Base-by-base conservation (phyloP, 2,888 invertebrate genomes). In the Drosophila phalerata region DNA sequence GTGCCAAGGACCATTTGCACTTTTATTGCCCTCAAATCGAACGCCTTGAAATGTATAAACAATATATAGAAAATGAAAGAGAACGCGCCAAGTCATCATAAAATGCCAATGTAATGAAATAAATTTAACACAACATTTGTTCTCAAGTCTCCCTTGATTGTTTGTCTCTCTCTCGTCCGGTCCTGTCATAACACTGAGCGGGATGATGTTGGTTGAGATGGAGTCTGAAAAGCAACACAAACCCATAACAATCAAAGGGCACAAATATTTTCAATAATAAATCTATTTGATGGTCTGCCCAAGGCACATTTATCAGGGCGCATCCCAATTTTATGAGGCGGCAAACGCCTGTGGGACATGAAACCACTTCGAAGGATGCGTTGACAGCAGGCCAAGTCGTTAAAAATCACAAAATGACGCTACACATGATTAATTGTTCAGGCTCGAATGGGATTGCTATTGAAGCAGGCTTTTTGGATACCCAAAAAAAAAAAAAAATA, bases 191-290 rank as follows among this genome's bases (percentile, higher is more conserved):
- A 88, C 75, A 81, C 17, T 22, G 19, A 38, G 28, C 28, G 28
- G 28, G 28, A 28, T 28, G 28, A 28, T 6, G 6, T 8, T 28
- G 28, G 28, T 28, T 28, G 28, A 28, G 45, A 17, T 48, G 47
- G 17, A 51, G 57, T 40, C 38, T 13, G 40, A 19, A 38, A 30
- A 53, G 42, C 49, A 43, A 22, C 43, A 32, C 42, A 28, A 25
- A 68, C 48, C 63, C 80, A 76, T 81, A 85, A 81, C 88, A 88
- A 88, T 81, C 83, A 77, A 76, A 69, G 71, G 67, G 71, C 77
- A 76, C 72, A 85, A 89, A 89, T 89, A 88, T 81, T 86, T 86
- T 86, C 83, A 87, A 89, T 88, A 88, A 88, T 88, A 89, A 88
- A 89, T 88, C 88, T 88, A 89, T 86, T 89, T 88, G 85, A 88